Conservation (phyloP, 2,113 vertebrate genomes). For the Microcebus murinus region DNA sequence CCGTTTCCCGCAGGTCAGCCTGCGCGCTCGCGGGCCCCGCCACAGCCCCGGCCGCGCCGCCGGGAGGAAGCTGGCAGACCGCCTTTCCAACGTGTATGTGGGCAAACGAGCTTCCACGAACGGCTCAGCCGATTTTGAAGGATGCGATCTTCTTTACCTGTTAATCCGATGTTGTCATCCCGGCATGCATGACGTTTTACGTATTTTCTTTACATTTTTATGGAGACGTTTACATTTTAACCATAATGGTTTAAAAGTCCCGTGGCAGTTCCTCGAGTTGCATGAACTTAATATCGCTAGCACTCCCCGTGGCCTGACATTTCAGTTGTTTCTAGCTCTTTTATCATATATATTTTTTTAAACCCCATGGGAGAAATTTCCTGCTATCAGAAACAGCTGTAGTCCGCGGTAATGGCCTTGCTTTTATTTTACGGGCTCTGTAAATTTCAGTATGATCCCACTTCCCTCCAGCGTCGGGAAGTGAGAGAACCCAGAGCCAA, state of each 20-base stretch:
- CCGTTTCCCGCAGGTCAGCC: rapidly evolving
- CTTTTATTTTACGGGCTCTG: not conserved
- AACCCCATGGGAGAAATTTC: not conserved
- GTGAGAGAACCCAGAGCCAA: not conserved
- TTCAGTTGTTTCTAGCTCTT: not conserved
- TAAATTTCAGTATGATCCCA: too few relatives aligned
- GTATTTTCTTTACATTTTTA: not conserved
- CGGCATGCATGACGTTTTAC: rapidly evolving
- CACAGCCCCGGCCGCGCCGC: not conserved
- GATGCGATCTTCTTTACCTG: not conserved
- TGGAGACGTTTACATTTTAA: not conserved
- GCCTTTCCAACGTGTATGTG: not conserved
- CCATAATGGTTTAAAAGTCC: not conserved
- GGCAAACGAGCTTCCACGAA: not conserved
- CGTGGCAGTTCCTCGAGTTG: not conserved
- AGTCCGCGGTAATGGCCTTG: not conserved
- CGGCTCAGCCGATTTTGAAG: not conserved
- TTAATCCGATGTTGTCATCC: too few relatives aligned
- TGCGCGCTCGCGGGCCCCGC: rapidly evolving
- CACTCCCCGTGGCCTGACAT: not conserved
- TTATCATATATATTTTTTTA: not conserved
- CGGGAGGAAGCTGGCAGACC: not conserved
- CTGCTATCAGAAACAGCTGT: not conserved
- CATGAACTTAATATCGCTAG: not conserved
- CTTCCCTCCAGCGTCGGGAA: not conserved